Evolutionary conservation across 30 jellyfish, hydroid and myxozoan species (phyloP).

Genomic region (Hydra vulgaris): DNA sequence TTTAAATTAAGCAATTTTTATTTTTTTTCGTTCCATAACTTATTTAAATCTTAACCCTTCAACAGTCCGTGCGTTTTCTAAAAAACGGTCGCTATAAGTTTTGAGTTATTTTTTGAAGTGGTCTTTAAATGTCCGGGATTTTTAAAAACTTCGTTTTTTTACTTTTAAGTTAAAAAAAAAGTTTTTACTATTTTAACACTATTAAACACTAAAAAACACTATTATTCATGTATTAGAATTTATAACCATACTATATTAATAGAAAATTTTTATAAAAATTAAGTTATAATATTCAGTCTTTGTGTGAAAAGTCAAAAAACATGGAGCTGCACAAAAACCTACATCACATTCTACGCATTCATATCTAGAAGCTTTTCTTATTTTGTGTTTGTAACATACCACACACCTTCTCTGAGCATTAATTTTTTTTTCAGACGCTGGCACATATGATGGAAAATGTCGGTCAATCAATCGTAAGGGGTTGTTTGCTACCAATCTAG

Average conservation of each 20-base stretch:
- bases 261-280: too few relatives aligned
- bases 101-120: neutral
- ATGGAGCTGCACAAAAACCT: neutral
- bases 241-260: neutral
- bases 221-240: neutral
- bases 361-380: neutral
- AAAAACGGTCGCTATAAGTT: neutral
- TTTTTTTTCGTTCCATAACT: too few relatives aligned
- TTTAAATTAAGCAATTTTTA: too few relatives aligned
- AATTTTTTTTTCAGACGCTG: neutral
- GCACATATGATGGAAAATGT: neutral
- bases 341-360: neutral
- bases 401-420: neutral
- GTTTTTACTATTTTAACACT: neutral
- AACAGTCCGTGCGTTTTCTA: too few relatives aligned
- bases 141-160: neutral
- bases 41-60: too few relatives aligned
- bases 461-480: neutral
- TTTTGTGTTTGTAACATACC: neutral
- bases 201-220: neutral
- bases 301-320: neutral
- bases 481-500: neutral
- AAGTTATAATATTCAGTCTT: neutral
- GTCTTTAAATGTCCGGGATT: neutral
- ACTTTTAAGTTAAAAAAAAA: neutral